Base-by-base conservation (phyloP, 2,113 vertebrate genomes). In the Accipiter cooperii region DNA sequence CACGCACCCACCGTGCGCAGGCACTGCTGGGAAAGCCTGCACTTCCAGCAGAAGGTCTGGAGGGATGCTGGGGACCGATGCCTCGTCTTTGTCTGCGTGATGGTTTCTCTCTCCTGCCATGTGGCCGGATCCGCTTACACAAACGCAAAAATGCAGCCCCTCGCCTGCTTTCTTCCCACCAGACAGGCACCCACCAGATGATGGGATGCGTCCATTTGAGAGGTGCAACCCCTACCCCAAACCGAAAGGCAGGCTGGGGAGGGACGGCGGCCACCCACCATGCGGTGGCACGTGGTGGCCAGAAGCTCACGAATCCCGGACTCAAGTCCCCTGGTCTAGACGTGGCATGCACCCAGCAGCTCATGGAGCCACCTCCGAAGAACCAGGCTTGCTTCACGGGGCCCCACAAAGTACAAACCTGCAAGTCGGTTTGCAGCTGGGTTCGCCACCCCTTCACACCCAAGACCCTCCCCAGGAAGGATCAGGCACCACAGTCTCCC, bases 1-100 rank as follows among this genome's bases (percentile, higher is more conserved):
- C 34, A 31, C 10, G 6, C 15, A 8, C 24, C 12, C 22, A 3
- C 9, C 3, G 2, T 1, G 28, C 0, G 0, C 0, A 1, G 44
- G 26, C 51, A 33, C 36, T 22, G 10, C n/a, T 8, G 28, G 9
- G 29, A 36, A 63, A 55, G n/a, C 19, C 40, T 42, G 12, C 8
- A 2, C 9, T 34, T 44, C 31, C 44, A 57, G 42, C 9, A 4
- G 3, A 8, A n/a, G 12, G 49, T 7, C 42, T 31, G 71, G 28
- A 65, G 36, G n/a, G 49, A 52, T 22, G 33, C 1, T 38, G 64
- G 33, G 47, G 33, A 34, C 33, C 4, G 1, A 44, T 2, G 15
- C 36, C 46, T 73, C 21, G 9, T 42, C 66, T 73, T 47, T 47
- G 31, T 25, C 49, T 51, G 51, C 3, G 12, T 22, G 22, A 20